Conservation (phyloP, 2,113 vertebrate genomes). For the Crotophaga sulcirostris region DNA sequence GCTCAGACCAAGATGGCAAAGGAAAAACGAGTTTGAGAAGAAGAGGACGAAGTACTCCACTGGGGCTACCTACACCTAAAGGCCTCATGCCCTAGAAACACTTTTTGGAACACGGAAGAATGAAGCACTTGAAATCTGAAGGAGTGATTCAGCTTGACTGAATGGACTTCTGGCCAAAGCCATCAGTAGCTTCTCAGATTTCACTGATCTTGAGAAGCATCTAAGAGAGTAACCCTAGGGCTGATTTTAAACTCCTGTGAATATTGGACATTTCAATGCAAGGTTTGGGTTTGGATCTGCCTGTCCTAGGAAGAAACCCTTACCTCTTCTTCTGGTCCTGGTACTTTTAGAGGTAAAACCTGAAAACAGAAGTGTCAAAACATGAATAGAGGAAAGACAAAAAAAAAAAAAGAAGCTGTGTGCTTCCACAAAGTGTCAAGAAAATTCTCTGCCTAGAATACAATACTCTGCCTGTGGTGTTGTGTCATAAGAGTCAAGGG, state of each 20-base stretch:
- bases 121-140: neutral
- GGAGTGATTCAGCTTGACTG: neutral
- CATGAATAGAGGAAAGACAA: accelerated
- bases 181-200: neutral
- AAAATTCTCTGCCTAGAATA: neutral
- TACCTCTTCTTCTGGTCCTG: neutral
- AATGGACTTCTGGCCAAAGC: neutral
- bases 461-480: neutral
- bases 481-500: neutral
- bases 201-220: neutral
- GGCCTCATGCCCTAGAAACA: neutral
- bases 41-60: neutral
- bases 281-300: neutral
- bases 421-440: neutral
- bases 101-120: neutral
- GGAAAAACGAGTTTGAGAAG: neutral
- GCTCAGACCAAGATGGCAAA: accelerated
- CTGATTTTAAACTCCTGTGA: neutral
- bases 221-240: neutral
- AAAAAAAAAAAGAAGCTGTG: too few relatives aligned
- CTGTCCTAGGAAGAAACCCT: neutral
- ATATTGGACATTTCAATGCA: neutral
- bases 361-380: neutral
- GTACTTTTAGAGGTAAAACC: neutral
- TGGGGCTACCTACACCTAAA: neutral